phyloP scores from a whole-genome alignment of 2,113 vertebrate genomes.

The Pedionomus torquatus region DNA sequence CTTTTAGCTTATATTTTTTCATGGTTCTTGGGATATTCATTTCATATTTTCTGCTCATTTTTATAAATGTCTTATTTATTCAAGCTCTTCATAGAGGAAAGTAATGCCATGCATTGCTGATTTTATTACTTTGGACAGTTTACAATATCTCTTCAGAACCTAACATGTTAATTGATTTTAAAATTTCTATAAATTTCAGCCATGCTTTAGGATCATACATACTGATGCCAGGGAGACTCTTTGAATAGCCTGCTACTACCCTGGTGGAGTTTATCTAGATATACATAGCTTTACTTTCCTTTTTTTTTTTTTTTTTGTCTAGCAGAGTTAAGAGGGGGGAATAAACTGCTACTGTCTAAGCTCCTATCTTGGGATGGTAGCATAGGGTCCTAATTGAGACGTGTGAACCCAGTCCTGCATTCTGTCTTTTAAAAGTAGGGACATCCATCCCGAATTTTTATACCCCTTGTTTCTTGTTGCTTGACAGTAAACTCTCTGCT shows the following conservation, averaged over 20 bases:
- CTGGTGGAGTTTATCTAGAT: neutral
- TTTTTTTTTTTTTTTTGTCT: neutral
- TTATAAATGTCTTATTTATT: constrained; percentile 83
- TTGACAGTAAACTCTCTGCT: neutral
- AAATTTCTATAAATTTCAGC: constrained; percentile 71
- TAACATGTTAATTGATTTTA: constrained; percentile 78
- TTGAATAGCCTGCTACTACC: neutral
- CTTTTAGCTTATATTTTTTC: constrained; percentile 71
- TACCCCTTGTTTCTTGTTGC: neutral
- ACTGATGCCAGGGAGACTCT: neutral
- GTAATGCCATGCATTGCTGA: constrained; percentile 78
- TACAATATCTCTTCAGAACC: constrained; percentile 74
- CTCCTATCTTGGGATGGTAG: neutral
- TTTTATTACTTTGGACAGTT: constrained; percentile 79
- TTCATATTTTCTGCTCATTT: constrained; percentile 78
- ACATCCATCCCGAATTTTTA: neutral
- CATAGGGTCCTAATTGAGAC: neutral
- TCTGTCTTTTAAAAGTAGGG: neutral
- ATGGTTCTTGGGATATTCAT: constrained; percentile 81
- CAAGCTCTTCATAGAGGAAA: constrained; percentile 75
- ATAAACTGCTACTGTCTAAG: neutral
- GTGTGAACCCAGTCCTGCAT: neutral
- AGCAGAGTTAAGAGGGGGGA: neutral
- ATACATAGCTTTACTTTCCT: neutral
- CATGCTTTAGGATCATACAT: constrained; percentile 24